Conservation (phyloP, 2,888 invertebrate species). For the Dynastes maya region DNA sequence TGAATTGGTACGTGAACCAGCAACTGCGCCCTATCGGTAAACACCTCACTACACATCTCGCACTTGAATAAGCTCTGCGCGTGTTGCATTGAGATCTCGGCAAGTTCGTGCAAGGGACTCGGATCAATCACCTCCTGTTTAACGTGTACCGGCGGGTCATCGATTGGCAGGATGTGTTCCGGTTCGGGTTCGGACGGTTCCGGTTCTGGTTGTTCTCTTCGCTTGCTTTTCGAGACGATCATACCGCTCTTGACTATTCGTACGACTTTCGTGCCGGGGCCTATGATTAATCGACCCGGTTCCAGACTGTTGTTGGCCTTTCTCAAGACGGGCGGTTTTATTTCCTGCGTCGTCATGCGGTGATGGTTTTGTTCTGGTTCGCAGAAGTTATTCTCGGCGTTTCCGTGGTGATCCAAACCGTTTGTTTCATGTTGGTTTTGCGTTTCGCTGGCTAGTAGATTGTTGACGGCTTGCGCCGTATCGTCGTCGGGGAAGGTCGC, state of each 20-base stretch:
- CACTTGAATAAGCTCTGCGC: slow-evolving; percentile 77
- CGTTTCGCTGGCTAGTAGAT: slow-evolving; percentile 57
- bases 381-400: slow-evolving; percentile 58
- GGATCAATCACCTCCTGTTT: slow-evolving; percentile 68
- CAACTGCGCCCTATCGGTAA: slow-evolving; percentile 81
- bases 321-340: slow-evolving; percentile 20
- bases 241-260: slow-evolving; percentile 69
- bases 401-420: slow-evolving; percentile 56
- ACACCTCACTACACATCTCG: slow-evolving; percentile 87
- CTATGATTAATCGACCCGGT: slow-evolving; percentile 66
- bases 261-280: slow-evolving; percentile 68
- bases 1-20: slow-evolving; percentile 87
- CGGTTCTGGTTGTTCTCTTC: slow-evolving; percentile 58
- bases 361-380: slow-evolving; percentile 16
- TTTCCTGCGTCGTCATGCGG: slow-evolving; percentile 6
- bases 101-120: slow-evolving; percentile 71
- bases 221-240: slow-evolving; percentile 67
- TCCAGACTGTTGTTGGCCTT: slow-evolving; percentile 62
- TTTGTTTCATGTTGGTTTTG: slow-evolving; percentile 57
- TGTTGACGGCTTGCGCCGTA: slow-evolving; percentile 64
- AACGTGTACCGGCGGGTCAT: slow-evolving; percentile 65
- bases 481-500: slow-evolving; percentile 72
- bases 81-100: slow-evolving; percentile 72
- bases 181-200: slow-evolving; percentile 56
- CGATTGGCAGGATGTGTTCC: slow-evolving; percentile 63